A percentile compares a stretch with the other conserved stretches of the same genome.
Conservation (phyloP, 2,113 vertebrate species). For the Pomatostomus ruficeps region DNA sequence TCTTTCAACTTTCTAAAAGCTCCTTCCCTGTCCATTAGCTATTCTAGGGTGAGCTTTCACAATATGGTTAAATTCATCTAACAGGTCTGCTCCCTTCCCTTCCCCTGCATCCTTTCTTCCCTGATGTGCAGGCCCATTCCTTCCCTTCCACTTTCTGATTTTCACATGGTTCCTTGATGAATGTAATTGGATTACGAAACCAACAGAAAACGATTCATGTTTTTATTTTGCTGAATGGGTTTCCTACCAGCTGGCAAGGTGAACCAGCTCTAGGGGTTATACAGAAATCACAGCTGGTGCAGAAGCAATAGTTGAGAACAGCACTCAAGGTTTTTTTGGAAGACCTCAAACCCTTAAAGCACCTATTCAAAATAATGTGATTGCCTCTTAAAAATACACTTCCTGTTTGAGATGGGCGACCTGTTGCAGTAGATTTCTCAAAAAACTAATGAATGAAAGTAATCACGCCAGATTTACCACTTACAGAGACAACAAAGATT, state of each 20-base stretch:
- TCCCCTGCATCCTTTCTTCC: background rate
- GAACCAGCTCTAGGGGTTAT: background rate
- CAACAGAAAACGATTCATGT: background rate
- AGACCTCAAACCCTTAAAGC: background rate
- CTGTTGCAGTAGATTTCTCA: background rate
- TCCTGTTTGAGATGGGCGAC: background rate
- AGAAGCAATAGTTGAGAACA: background rate
- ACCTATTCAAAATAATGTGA: background rate
- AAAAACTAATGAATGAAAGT: background rate
- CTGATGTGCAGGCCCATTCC: background rate
- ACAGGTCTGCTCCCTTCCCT: background rate
- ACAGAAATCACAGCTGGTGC: background rate
- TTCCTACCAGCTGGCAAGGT: background rate
- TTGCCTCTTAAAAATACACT: background rate
- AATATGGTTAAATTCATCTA: background rate
- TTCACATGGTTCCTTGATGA: background rate
- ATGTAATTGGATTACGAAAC: background rate
- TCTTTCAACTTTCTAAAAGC: slow-evolving; percentile 1
- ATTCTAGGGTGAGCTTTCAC: background rate
- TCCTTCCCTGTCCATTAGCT: background rate
- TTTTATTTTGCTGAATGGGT: background rate
- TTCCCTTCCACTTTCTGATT: background rate
- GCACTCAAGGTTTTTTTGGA: background rate
- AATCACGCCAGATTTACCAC: background rate
- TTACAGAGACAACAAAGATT: background rate